These are phyloP conservation scores for Cavia porcellus DNA, from an alignment of 2,113 vertebrate genomes.

Conservation along the genomic window DNA sequence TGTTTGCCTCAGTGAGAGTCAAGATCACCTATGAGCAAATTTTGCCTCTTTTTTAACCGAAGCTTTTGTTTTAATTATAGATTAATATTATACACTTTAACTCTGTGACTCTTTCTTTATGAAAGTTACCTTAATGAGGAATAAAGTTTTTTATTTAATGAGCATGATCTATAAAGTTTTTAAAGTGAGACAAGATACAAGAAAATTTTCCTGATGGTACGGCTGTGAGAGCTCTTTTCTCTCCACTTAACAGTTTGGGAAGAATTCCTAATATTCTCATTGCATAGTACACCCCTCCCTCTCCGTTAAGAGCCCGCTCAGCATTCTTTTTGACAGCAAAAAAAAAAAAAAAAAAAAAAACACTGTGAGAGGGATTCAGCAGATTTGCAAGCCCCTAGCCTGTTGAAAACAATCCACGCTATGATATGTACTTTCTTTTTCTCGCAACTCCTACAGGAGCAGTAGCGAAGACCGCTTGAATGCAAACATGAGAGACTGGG, in stretches of 20 bases:
- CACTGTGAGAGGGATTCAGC: slow-evolving; percentile 62
- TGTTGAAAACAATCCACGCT: slow-evolving; percentile 64
- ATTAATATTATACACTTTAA: not conserved
- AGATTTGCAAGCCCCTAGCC: slow-evolving; percentile 72
- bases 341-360: not conserved
- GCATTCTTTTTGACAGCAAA: slow-evolving; percentile 76
- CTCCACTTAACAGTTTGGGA: not conserved
- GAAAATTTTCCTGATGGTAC: slow-evolving; percentile 11
- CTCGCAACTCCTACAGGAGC: slow-evolving; percentile 61
- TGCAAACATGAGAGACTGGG: slow-evolving; percentile 58
- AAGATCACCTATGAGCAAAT: slow-evolving; percentile 72
- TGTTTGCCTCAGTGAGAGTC: slow-evolving; percentile 86
- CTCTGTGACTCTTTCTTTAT: slow-evolving; percentile 16
- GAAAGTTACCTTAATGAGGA: slow-evolving; percentile 43
- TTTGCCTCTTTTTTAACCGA: slow-evolving; percentile 69
- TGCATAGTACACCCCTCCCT: not conserved
- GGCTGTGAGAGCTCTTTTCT: not conserved
- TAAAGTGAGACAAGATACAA: not conserved
- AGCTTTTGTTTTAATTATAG: slow-evolving; percentile 70
- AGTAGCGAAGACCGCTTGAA: slow-evolving; percentile 56
- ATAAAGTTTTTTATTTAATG: slow-evolving; percentile 56
- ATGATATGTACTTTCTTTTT: slow-evolving; percentile 68
- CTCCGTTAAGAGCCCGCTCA: slow-evolving; percentile 67
- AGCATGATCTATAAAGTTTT: slow-evolving; percentile 33
- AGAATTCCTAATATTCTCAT: not conserved